phyloP scores from a whole-genome alignment of 2,888 invertebrate species.

The Cenopis cana region DNA sequence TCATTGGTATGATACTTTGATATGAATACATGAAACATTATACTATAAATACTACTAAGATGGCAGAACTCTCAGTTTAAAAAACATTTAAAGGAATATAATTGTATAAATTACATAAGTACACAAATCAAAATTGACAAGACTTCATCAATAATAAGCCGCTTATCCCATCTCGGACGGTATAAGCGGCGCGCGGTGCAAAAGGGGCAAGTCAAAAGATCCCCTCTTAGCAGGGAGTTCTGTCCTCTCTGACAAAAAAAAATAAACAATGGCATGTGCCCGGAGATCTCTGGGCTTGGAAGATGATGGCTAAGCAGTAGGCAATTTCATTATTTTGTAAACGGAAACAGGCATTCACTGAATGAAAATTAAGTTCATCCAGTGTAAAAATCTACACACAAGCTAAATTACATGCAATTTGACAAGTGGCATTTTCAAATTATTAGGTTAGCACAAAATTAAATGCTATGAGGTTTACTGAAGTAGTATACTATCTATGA shows the following conservation, averaged over 20 bases:
- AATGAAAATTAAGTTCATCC: constrained; percentile 25
- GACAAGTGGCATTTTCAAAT: constrained; percentile 1
- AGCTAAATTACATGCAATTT: not conserved
- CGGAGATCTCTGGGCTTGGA: too few relatives aligned
- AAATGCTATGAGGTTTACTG: constrained; percentile 13
- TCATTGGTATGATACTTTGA: constrained; percentile 35
- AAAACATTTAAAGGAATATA: constrained; percentile 16
- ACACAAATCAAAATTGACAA: constrained; percentile 34
- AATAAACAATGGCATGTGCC: too few relatives aligned
- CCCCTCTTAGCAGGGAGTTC: too few relatives aligned
- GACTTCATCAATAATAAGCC: constrained; percentile 11
- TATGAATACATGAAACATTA: constrained; percentile 39
- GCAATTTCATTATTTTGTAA: constrained; percentile 31
- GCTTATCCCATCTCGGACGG: too few relatives aligned
- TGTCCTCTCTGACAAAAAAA: too few relatives aligned
- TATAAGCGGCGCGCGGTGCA: too few relatives aligned
- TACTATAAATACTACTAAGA: constrained; percentile 35
- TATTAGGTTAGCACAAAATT: not conserved
- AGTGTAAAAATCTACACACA: not conserved
- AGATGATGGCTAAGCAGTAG: too few relatives aligned
- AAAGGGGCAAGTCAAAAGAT: too few relatives aligned
- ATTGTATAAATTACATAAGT: too few relatives aligned
- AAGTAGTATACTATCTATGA: not conserved
- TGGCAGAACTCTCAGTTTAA: constrained; percentile 32
- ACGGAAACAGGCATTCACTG: not conserved